Evolutionary conservation across 1,140 invertebrate genomes (phyloP).

Genomic region (Platyura marginata): DNA sequence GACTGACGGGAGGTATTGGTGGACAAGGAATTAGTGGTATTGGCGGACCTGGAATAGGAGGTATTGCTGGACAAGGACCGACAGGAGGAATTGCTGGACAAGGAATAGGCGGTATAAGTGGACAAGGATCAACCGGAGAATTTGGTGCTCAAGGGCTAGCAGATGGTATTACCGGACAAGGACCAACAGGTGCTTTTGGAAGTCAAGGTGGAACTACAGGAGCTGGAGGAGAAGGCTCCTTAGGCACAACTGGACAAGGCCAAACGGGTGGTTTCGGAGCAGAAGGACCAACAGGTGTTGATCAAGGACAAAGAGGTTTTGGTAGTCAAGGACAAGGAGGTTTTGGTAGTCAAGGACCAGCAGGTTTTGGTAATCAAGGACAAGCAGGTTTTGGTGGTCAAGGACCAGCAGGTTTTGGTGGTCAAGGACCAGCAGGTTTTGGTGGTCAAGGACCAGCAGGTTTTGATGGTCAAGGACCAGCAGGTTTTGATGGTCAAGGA

Average conservation of each 20-base stretch:
- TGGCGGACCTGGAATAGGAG: background rate
- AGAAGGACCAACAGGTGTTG: background rate
- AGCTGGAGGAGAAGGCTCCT: background rate
- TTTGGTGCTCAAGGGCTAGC: background rate
- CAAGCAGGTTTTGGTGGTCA: background rate
- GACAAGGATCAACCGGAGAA: background rate
- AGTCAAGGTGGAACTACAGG: background rate
- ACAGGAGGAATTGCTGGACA: background rate
- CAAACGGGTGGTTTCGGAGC: background rate
- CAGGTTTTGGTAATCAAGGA: background rate
- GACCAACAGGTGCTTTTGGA: conserved; percentile 1
- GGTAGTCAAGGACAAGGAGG: background rate
- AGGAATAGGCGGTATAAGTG: background rate
- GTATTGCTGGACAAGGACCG: background rate
- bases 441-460: background rate
- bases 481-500: too few relatives aligned
- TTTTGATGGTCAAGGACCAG: background rate
- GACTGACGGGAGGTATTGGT: background rate
- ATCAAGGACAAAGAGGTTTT: background rate
- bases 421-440: background rate
- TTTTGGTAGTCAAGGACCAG: background rate
- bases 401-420: background rate
- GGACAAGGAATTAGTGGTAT: background rate
- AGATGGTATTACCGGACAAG: background rate
- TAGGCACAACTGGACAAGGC: background rate